These are phyloP conservation scores for Microctenopoma lineatum DNA, from an alignment of 2,797 vertebrate species.

Conservation along the genomic window DNA sequence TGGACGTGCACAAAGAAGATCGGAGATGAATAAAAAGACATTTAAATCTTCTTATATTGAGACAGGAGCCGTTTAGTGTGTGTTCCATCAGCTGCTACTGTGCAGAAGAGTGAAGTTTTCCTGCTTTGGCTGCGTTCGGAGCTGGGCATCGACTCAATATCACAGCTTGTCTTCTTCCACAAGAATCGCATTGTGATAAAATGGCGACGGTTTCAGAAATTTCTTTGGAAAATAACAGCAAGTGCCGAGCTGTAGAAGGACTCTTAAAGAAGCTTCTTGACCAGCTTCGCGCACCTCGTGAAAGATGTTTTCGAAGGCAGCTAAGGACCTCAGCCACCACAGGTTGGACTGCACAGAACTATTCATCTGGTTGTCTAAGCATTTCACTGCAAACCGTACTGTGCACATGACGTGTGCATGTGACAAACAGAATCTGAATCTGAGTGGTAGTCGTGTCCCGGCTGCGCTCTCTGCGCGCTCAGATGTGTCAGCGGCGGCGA, in stretches of 20 bases:
- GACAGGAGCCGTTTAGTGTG: slow-evolving; percentile 44
- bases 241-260: background rate
- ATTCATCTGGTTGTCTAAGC: too few species aligned
- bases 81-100: slow-evolving; percentile 37
- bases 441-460: background rate
- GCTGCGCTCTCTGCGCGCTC: background rate
- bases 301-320: background rate
- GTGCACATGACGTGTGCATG: too few species aligned
- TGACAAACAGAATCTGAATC: too few species aligned
- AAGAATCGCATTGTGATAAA: slow-evolving; percentile 20
- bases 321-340: too few species aligned
- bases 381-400: too few species aligned
- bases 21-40: slow-evolving; percentile 18
- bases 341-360: too few species aligned
- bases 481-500: slow-evolving; percentile 32
- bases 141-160: slow-evolving; percentile 48
- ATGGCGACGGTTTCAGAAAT: slow-evolving; percentile 15
- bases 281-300: background rate
- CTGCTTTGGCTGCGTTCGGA: slow-evolving; percentile 41
- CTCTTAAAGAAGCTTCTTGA: background rate
- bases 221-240: background rate
- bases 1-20: slow-evolving; percentile 4
- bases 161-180: slow-evolving; percentile 24
- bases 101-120: slow-evolving; percentile 36
- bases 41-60: slow-evolving; percentile 34